phyloP scores from a whole-genome alignment of 2,888 invertebrate species.

The Biston betularia region DNA sequence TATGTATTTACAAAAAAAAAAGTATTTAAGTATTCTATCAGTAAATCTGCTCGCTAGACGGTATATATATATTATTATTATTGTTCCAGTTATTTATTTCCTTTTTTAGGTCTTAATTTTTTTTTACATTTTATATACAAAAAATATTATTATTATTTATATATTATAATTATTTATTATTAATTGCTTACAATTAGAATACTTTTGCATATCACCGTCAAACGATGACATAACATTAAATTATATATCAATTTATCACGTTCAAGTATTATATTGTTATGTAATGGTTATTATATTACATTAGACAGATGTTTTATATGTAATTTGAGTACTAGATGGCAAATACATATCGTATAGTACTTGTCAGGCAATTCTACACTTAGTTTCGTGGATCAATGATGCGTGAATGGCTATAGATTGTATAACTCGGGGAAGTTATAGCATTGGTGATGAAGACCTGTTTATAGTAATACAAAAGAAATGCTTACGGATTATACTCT shows the following conservation, averaged over 20 bases:
- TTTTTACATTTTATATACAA: no score
- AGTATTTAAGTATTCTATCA: no score
- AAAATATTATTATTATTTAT: no score
- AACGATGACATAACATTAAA: conserved; percentile 52
- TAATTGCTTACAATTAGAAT: neutral
- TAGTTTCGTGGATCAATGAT: conserved; percentile 12
- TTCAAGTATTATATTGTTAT: conserved; percentile 47
- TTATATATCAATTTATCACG: conserved; percentile 56
- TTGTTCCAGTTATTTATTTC: no score
- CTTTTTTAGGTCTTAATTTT: no score
- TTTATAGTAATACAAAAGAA: no score
- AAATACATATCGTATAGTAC: conserved; percentile 2
- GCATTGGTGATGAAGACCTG: no score
- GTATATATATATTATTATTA: no score
- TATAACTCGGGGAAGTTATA: conserved; percentile 4
- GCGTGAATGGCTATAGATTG: conserved; percentile 1
- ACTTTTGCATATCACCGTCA: conserved; percentile 27
- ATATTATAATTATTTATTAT: no score
- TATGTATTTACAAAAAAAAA: no score
- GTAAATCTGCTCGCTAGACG: no score
- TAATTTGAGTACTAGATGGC: conserved; percentile 6
- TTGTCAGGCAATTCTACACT: conserved; percentile 24
- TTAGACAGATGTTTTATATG: conserved; percentile 13
- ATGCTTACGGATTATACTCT: no score
- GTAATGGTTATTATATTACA: conserved; percentile 42